Conservation (phyloP, 2,113 vertebrate species). For the Pluvianellus socialis region DNA sequence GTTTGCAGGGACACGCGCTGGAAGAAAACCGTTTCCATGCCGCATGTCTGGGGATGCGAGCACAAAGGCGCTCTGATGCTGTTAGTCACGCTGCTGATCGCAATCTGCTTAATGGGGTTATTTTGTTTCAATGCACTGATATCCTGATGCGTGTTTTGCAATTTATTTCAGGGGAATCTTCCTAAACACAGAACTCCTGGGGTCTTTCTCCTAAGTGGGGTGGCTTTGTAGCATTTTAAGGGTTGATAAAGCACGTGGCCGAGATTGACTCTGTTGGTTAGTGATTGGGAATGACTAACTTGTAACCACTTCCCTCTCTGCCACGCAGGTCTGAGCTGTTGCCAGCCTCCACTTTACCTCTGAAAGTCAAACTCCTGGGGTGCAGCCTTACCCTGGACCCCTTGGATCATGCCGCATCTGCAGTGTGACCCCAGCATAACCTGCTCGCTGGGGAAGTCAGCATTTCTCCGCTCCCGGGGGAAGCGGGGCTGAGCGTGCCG, state of each 20-base stretch:
- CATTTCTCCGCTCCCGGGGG: neutral
- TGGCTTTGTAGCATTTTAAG: neutral
- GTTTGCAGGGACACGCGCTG: neutral
- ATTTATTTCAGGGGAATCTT: neutral
- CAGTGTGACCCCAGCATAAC: neutral
- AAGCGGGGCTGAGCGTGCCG: neutral
- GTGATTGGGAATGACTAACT: neutral
- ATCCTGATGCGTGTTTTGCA: neutral
- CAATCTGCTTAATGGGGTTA: neutral
- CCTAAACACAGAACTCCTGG: neutral
- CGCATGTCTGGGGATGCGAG: rapidly evolving
- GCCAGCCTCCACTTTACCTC: neutral
- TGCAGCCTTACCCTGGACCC: neutral
- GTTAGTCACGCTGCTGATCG: neutral
- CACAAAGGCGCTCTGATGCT: neutral
- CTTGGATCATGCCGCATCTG: rapidly evolving
- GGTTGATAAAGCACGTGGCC: rapidly evolving
- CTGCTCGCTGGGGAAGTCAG: neutral
- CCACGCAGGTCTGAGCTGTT: neutral
- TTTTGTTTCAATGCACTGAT: neutral
- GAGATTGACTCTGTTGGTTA: neutral
- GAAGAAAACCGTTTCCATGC: neutral
- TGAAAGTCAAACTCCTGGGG: neutral
- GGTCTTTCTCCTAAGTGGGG: neutral
- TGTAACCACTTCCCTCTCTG: rapidly evolving